Conservation (phyloP, 2,888 invertebrate genomes). For the Branchellion lobata region DNA sequence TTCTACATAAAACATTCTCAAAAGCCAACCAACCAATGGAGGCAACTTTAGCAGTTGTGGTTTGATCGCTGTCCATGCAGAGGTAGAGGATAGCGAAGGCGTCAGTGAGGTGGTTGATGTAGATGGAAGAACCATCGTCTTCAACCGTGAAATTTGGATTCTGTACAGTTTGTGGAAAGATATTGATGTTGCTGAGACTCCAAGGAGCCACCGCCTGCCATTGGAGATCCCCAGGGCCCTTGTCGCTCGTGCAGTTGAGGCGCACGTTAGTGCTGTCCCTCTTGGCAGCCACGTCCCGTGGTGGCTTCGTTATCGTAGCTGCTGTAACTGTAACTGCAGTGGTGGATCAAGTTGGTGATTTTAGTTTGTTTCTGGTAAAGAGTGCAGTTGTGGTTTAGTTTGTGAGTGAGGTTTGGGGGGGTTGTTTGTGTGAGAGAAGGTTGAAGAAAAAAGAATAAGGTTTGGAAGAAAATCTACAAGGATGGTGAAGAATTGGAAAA, state of each 20-base stretch:
- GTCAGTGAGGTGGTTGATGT: conserved; percentile 1
- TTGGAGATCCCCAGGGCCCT: background rate
- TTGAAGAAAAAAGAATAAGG: no score
- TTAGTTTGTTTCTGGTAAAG: no score
- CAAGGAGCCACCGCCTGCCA: background rate
- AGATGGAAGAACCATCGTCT: background rate
- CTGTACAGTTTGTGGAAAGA: background rate
- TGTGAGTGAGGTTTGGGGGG: no score
- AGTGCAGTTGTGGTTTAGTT: no score
- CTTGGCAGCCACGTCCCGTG: background rate
- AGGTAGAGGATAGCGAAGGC: background rate
- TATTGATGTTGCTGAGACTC: background rate
- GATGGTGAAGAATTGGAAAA: no score
- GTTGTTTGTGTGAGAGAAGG: no score
- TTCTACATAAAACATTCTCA: no score
- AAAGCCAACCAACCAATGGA: background rate
- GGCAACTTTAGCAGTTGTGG: background rate
- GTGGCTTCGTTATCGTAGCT: background rate
- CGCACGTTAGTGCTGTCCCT: background rate
- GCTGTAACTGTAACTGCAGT: background rate
- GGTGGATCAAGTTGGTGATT: no score
- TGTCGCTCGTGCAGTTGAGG: background rate
- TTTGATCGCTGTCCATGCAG: background rate
- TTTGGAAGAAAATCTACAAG: no score
- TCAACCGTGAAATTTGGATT: background rate